Evolutionary conservation across 2,113 vertebrate genomes (phyloP), one percentile per base, ranked within the genome.

Genomic region (Rhynchomys soricoides): DNA sequence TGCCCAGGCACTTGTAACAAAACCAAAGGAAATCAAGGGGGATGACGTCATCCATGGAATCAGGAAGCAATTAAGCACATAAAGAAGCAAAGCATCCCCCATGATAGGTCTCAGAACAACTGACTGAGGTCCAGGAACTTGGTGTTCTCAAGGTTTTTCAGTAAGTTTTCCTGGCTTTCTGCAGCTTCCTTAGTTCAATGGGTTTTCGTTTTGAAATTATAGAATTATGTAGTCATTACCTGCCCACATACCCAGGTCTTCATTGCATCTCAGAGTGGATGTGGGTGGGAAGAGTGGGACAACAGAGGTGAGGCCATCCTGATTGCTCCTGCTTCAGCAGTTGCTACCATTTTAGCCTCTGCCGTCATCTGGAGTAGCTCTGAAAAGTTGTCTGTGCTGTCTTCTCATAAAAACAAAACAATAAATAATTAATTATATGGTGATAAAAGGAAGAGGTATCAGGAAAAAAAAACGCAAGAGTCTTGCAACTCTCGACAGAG

Each of bases 51-150:
- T 90, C 75, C 40, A 17, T n/a, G 64, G 71, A 88, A 70, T 86
- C 79, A 93, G 89, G 86, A 96, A 97, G 81, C 90, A 92, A 90
- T 96, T 92, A 96, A 55, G 88, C 75, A 90, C 89, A 73, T 79
- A 81, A 91, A 95, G 82, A 95, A 93, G 79, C 40, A 31, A 90
- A 62, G 37, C 79, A 75, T 92, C 90, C 50, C 89, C 93, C 81
- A 17, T 50, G 90, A 91, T 64, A 82, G 96, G n/a, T 26, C 62
- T 83, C 10, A 1, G 73, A 87, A 70, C 70, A 95, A 87, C 96
- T 95, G 93, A 79, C 90, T 94, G 50, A 55, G 88, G 70, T 66
- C 96, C 62, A 48, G 66, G 91, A 73, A 95, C 94, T 81, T 95
- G 87, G 29, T 89, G 92, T 96, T 94, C 86, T 73, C 79, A 86